Evolutionary conservation across 2,797 vertebrate genomes (phyloP).

Genomic region (Lophius americanus): DNA sequence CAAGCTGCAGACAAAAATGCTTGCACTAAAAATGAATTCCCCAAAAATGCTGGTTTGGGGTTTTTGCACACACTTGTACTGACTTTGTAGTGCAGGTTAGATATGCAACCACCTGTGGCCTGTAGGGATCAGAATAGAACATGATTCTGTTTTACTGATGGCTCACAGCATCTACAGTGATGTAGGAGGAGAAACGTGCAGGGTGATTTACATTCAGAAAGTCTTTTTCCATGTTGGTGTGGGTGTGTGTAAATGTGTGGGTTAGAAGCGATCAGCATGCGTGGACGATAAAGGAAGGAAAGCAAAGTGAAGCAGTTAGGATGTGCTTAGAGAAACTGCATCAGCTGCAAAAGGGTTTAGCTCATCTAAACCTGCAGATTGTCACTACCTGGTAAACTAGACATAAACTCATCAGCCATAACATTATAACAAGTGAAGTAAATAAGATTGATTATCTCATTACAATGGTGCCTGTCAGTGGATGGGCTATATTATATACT

Average conservation of each 20-base stretch:
- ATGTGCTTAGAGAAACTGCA: conserved; percentile 40
- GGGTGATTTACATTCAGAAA: conserved; percentile 38
- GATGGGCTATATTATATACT: no score
- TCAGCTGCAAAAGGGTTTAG: conserved; percentile 52
- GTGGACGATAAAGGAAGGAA: conserved; percentile 6
- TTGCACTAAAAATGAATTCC: conserved; percentile 5
- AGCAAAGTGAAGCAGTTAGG: conserved; percentile 3
- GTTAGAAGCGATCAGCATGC: not conserved
- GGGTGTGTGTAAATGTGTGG: conserved; percentile 12
- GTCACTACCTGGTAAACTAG: not conserved
- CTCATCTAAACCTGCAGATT: conserved; percentile 36
- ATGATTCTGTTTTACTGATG: conserved; percentile 16
- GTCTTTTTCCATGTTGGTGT: conserved; percentile 34
- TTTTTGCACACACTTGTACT: not conserved
- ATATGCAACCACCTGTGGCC: conserved; percentile 66
- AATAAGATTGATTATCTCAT: no score
- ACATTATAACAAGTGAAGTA: no score
- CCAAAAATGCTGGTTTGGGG: not conserved
- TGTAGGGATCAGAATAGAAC: conserved; percentile 8
- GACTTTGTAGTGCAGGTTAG: not conserved
- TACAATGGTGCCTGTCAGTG: no score
- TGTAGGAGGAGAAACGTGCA: conserved; percentile 36
- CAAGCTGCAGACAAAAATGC: conserved; percentile 45
- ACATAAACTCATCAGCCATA: no score
- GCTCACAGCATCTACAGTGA: conserved; percentile 34